Percentiles rank a stretch among this genome's conserved stretches.
Conservation (phyloP, 2,888 invertebrate species). For the Andrena bicolor region DNA sequence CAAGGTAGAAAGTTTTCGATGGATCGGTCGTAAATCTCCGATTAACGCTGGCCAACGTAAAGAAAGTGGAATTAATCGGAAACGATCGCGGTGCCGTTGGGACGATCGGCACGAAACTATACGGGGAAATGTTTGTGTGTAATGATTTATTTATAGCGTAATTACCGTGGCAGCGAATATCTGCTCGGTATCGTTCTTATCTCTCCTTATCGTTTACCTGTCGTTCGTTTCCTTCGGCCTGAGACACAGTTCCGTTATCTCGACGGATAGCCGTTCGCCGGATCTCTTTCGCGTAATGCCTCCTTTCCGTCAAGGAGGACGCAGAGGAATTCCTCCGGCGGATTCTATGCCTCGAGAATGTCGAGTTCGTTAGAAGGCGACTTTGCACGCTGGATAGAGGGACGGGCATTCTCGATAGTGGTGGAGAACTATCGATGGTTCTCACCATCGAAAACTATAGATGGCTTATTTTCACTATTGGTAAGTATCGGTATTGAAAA, state of each 20-base stretch:
- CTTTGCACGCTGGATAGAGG: background rate
- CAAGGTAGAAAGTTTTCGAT: constrained; percentile 36
- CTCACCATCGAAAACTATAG: no score
- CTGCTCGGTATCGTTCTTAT: constrained; percentile 38
- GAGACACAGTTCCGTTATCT: constrained; percentile 10
- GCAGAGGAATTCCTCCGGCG: background rate
- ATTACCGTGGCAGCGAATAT: constrained; percentile 26
- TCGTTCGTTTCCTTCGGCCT: background rate
- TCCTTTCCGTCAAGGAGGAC: background rate
- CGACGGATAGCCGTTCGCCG: background rate
- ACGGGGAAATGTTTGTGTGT: constrained; percentile 27
- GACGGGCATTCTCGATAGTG: background rate
- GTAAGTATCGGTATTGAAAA: no score
- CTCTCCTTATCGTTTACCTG: constrained; percentile 32
- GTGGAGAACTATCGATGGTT: no score
- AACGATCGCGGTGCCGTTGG: constrained; percentile 36
- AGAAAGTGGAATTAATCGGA: constrained; percentile 51
- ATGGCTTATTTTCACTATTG: no score
- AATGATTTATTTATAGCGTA: constrained; percentile 42
- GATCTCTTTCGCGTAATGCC: background rate
- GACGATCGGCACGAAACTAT: constrained; percentile 43
- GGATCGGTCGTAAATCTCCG: constrained; percentile 45
- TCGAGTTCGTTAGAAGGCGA: background rate
- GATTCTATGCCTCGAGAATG: background rate
- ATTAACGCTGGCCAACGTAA: constrained; percentile 31